These are phyloP conservation scores for Drosophila pseudoananassae DNA, from an alignment of 1,140 invertebrate genomes.

Conservation along the genomic window DNA sequence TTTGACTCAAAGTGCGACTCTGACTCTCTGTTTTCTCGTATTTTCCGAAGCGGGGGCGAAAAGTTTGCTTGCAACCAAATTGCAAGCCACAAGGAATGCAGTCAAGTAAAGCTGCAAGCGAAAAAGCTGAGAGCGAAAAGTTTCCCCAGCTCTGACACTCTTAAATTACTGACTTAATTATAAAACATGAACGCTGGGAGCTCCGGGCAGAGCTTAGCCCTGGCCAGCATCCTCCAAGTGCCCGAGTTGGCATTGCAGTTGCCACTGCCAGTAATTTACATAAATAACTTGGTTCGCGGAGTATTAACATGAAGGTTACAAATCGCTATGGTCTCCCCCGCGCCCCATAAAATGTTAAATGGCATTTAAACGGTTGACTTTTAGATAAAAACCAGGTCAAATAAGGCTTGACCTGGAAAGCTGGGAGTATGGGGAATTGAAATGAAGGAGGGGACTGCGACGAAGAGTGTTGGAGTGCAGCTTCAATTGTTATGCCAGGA, in stretches of 20 bases:
- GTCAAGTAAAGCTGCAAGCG: conserved; percentile 58
- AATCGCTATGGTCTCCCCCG: conserved; percentile 45
- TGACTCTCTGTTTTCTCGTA: conserved; percentile 2
- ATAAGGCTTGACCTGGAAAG: conserved; percentile 28
- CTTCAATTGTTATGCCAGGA: conserved; percentile 42
- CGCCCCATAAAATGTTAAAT: conserved; percentile 67
- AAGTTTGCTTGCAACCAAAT: conserved; percentile 65
- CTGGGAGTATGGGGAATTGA: neutral
- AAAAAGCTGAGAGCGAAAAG: conserved; percentile 37
- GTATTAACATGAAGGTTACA: conserved; percentile 77
- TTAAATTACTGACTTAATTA: conserved; percentile 81
- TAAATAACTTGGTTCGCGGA: conserved; percentile 65
- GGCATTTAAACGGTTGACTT: conserved; percentile 72
- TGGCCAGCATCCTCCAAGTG: conserved; percentile 14
- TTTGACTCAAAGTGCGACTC: neutral
- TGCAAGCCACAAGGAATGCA: conserved; percentile 76
- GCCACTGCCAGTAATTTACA: conserved; percentile 68
- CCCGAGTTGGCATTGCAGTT: conserved; percentile 43
- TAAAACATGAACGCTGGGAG: conserved; percentile 72
- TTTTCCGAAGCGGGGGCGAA: conserved; percentile 20
- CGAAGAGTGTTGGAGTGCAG: neutral
- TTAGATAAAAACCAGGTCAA: conserved; percentile 64
- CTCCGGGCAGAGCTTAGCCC: conserved; percentile 4
- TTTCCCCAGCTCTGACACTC: conserved; percentile 67
- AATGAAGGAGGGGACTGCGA: neutral